Conservation (phyloP, 1,140 invertebrate species). For the Metaphire vulgaris region DNA sequence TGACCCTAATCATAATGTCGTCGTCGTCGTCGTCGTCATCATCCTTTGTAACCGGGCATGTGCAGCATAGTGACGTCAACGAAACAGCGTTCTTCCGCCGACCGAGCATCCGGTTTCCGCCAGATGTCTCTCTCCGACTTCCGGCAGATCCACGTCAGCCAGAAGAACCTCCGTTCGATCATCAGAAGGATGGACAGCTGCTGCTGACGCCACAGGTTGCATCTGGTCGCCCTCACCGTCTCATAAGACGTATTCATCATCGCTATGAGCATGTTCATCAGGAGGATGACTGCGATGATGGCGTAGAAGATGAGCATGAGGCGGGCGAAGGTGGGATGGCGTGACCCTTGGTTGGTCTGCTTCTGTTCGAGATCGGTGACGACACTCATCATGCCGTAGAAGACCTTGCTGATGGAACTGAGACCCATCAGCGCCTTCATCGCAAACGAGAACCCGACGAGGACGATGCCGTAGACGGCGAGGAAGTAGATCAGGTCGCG, state of each 20-base stretch:
- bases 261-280: slow-evolving; percentile 29
- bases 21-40: too few relatives aligned
- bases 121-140: slow-evolving; percentile 61
- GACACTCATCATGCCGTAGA: slow-evolving; percentile 30
- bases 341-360: slow-evolving; percentile 6
- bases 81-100: slow-evolving; percentile 65
- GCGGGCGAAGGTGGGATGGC: slow-evolving; percentile 21
- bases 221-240: slow-evolving; percentile 4
- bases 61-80: slow-evolving; percentile 29
- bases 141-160: slow-evolving; percentile 1
- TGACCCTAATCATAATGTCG: too few relatives aligned
- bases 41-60: too few relatives aligned
- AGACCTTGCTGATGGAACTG: slow-evolving; percentile 19
- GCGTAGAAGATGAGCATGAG: slow-evolving; percentile 27
- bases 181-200: slow-evolving; percentile 29
- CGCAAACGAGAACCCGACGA: slow-evolving; percentile 27
- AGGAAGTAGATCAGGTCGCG: slow-evolving; percentile 29
- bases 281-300: slow-evolving; percentile 26
- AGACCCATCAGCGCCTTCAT: slow-evolving; percentile 21
- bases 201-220: slow-evolving; percentile 28
- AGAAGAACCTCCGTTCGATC: slow-evolving; percentile 26
- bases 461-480: slow-evolving; percentile 26
- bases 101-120: slow-evolving; percentile 70
- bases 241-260: slow-evolving; percentile 29
- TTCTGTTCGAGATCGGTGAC: slow-evolving; percentile 26